phyloP scores from a whole-genome alignment of 2,888 invertebrate species.

The Asteroscopus sphinx region DNA sequence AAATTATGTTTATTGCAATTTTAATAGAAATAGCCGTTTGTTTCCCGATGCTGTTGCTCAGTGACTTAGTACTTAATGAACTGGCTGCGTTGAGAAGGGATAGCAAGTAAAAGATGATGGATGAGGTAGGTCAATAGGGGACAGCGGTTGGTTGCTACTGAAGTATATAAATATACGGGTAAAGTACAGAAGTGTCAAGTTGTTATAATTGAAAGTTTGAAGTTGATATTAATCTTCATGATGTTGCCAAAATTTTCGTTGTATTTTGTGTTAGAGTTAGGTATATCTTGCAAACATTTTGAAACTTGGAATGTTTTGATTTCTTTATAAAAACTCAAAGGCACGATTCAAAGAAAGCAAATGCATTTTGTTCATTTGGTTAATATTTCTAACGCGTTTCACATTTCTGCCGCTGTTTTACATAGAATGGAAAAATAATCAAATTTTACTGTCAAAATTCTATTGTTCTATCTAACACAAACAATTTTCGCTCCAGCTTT shows the following conservation, averaged over 20 bases:
- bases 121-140: constrained; percentile 56
- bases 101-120: constrained; percentile 54
- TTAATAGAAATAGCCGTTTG: constrained; percentile 6
- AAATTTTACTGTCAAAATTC: constrained; percentile 1
- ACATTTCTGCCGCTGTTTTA: background rate
- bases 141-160: constrained; percentile 31
- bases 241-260: background rate
- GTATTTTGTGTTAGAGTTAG: background rate
- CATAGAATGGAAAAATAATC: background rate
- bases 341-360: no score
- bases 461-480: constrained; percentile 20
- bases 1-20: constrained; percentile 15
- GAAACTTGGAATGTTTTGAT: background rate
- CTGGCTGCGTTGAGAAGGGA: constrained; percentile 45
- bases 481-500: constrained; percentile 24
- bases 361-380: no score
- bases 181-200: constrained; percentile 22
- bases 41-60: constrained; percentile 22
- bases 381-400: background rate
- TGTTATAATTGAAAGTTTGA: constrained; percentile 19
- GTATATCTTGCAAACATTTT: background rate
- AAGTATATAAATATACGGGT: constrained; percentile 39
- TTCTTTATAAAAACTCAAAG: background rate
- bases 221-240: background rate
- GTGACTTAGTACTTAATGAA: constrained; percentile 43